Base-by-base conservation (phyloP, 92 coral and sea anemone species). In the Heliopora coerulea region DNA sequence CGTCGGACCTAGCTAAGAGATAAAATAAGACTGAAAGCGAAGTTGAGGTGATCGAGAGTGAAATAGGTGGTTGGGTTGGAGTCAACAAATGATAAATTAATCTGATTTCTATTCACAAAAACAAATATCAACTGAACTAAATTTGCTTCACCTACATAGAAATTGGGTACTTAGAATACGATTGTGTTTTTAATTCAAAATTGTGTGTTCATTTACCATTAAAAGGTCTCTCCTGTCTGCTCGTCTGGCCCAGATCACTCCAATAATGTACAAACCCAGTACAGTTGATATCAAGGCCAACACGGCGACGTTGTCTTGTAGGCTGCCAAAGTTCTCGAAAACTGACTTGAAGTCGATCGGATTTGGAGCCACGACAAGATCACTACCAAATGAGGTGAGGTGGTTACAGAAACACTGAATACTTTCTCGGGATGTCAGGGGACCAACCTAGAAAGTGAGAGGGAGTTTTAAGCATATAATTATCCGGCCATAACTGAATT, bases 311-410 rank as follows among this genome's bases (percentile, higher is more conserved):
- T 92, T 89, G 72, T 92, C 78, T 82, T 91, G 85, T 49, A 92
- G 81, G 39, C 91, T 96, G 3, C 96, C 97, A 42, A 65, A 65
- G 40, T 65, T 65, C 30, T 86, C 80, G 82, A 92, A 92, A 15
- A 89, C 97, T 68, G 87, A 87, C 62, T 80, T 90, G 49, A 92
- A 92, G 80, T 92, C 97, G 40, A 92, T 92, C 19, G 97, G 97
- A 68, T 92, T 92, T 11, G 97, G 97, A n/a, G 97, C 96, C 29
- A 92, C 97, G 28, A 92, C 65, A 76, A 92, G 88, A 74, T 92
- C 96, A 25, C 97, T 87, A 18, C 86, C 92, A 26, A 92, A 92
- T 46, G 88, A 76, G 19, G 97, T 92, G 52, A 92, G 77, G 67
- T 92, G 97, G 48, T 82, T 92, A 56, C 97, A 92, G 32, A 57